Base-by-base conservation (phyloP, 2,888 invertebrate genomes). In the Nasonovia ribisnigri region DNA sequence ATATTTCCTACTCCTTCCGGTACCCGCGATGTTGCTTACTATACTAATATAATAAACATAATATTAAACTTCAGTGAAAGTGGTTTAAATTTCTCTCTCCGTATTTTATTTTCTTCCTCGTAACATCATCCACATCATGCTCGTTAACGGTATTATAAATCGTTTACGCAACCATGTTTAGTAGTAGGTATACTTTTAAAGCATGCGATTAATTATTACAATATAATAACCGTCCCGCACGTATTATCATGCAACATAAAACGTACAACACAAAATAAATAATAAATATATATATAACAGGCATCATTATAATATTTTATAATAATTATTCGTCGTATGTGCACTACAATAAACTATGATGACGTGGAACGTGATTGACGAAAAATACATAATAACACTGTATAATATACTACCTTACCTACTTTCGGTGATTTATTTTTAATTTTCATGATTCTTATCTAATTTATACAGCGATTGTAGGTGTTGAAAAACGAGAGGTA, bases 21-120 rank as follows among this genome's bases (percentile, higher is more conserved):
- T 29, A 4, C 48, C 46, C 51, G 36, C n/a, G 10, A 48, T 20
- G 10, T 36, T 5, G 54, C 57, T 89, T 43, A 29, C 43, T 43
- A 60, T 60, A 29, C n/a, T 89, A 77, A 77, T 77, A 77, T 36
- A 36, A 77, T 77, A 77, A 36, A 36, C 77, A 89, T 89, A 57
- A 54, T 54, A 54, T 54, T 54, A 54, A 43, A 60, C 57, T 43
- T 43, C 36, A 77, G 90, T 90, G 90, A 90, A 90, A 90, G 90
- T 48, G 77, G 90, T 90, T 90, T 90, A 36, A 90, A 90, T 90
- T 90, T 90, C 90, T 90, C 90, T 90, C 51, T 90, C 90, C 48
- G 48, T 36, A 43, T 57, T 60, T 43, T 88, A 26, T 89, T 86
- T 88, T 48, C 42, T 57, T 88, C 43, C 43, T 57, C 60, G 43